Percentiles rank a stretch among this genome's conserved stretches.
Evolutionary conservation across 2,888 invertebrate species (phyloP).

Genomic region (Drosophila cognata): DNA sequence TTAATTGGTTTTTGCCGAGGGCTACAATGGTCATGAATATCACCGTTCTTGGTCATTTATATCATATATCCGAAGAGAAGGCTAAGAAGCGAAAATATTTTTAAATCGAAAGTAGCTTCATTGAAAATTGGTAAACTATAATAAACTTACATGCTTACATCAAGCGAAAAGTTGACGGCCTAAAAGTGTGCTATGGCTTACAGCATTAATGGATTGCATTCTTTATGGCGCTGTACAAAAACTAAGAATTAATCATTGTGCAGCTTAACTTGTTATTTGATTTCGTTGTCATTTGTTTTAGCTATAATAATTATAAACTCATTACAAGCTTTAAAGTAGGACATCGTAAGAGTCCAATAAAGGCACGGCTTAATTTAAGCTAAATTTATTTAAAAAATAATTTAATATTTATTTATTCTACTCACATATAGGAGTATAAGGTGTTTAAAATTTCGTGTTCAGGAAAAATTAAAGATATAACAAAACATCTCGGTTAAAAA

Average conservation of each 20-base stretch:
- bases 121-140: background rate
- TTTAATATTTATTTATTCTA: background rate
- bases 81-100: conserved; percentile 39
- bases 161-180: conserved; percentile 13
- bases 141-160: background rate
- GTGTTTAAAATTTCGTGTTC: background rate
- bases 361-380: background rate
- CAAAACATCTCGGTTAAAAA: background rate
- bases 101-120: conserved; percentile 8
- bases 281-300: background rate
- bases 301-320: background rate
- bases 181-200: conserved; percentile 38
- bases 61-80: conserved; percentile 46
- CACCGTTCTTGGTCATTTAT: conserved; percentile 37
- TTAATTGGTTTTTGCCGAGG: conserved; percentile 49
- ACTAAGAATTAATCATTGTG: conserved; percentile 18
- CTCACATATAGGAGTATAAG: background rate
- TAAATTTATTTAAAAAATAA: background rate
- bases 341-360: background rate
- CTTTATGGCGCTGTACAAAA: background rate
- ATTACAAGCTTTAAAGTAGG: background rate
- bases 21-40: conserved; percentile 41
- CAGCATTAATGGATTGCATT: background rate
- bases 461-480: background rate
- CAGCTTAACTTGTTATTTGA: background rate